Conservation (phyloP, 2,797 vertebrate genomes). For the Pantherophis alleghaniensis region DNA sequence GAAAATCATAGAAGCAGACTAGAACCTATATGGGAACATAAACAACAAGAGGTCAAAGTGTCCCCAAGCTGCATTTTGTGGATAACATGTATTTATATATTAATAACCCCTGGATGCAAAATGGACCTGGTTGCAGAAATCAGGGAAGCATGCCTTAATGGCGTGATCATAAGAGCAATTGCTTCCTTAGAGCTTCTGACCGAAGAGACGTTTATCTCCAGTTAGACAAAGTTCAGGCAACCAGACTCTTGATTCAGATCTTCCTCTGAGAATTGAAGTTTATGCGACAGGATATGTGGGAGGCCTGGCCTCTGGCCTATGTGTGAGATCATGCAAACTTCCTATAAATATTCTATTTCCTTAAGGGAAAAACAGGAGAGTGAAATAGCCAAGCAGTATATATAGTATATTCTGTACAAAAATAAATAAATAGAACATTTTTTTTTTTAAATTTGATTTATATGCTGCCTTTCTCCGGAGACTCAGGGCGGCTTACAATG, state of each 20-base stretch:
- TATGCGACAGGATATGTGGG: neutral
- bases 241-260: neutral
- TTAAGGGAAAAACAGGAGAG: neutral
- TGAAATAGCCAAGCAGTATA: neutral
- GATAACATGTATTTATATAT: neutral
- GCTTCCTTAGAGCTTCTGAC: neutral
- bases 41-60: neutral
- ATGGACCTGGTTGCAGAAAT: neutral
- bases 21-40: conserved; percentile 3
- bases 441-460: no score
- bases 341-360: neutral
- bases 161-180: neutral
- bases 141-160: neutral
- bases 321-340: neutral
- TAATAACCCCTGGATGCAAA: neutral
- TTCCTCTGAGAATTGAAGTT: neutral
- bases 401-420: neutral
- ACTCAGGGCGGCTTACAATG: no score
- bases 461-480: no score
- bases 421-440: neutral
- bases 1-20: neutral
- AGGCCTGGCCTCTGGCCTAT: neutral
- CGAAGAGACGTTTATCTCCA: neutral
- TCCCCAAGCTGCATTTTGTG: neutral
- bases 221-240: neutral